Conservation (phyloP, 2,888 invertebrate genomes). For the Thecophora atra region DNA sequence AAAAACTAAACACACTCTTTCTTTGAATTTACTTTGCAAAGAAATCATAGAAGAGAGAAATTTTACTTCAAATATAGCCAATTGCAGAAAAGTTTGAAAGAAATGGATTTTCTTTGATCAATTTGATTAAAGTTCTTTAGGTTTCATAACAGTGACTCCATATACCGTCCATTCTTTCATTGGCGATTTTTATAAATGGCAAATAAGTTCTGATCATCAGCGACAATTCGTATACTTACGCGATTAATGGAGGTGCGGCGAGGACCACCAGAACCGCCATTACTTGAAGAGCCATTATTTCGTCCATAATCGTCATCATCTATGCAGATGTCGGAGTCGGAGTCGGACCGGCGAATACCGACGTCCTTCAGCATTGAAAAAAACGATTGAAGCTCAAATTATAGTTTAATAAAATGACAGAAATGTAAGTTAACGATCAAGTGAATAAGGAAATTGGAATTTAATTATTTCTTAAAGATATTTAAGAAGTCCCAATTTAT, state of each 20-base stretch:
- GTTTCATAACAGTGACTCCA: constrained; percentile 19
- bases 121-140: constrained; percentile 7
- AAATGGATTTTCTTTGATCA: constrained; percentile 20
- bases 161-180: constrained; percentile 49
- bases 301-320: constrained; percentile 72
- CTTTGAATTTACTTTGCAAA: constrained; percentile 28
- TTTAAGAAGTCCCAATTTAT: too few relatives aligned
- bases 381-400: constrained; percentile 1
- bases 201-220: constrained; percentile 65
- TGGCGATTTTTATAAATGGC: constrained; percentile 67
- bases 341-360: constrained; percentile 76
- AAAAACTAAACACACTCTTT: constrained; percentile 36
- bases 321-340: constrained; percentile 90
- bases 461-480: too few relatives aligned
- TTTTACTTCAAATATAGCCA: constrained; percentile 42
- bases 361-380: constrained; percentile 69
- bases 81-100: not conserved
- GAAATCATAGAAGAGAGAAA: constrained; percentile 16
- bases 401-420: too few relatives aligned
- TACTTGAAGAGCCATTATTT: constrained; percentile 58
- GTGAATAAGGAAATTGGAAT: too few relatives aligned
- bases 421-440: too few relatives aligned
- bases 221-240: constrained; percentile 66
- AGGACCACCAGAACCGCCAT: constrained; percentile 52
- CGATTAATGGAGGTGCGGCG: constrained; percentile 66